A percentile compares a stretch with the other conserved stretches of the same genome.
Evolutionary conservation across 2,888 invertebrate species (phyloP).

Genomic region (Nomada lathburiana): DNA sequence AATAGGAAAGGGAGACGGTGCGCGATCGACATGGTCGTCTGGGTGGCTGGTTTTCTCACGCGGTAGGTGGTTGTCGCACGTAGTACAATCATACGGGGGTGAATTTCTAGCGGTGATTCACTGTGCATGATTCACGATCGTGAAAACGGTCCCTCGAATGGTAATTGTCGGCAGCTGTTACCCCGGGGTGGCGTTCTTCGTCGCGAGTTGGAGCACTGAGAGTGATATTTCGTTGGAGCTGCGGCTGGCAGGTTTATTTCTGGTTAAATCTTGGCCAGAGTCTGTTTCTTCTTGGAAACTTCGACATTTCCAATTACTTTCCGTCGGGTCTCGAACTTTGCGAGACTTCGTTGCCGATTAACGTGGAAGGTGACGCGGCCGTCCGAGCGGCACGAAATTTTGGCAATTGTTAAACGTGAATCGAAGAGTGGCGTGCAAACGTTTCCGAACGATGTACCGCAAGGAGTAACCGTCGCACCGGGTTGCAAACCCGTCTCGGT

Average conservation of each 20-base stretch:
- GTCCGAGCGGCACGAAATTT: no score
- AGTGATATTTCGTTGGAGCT: slow-evolving; percentile 5
- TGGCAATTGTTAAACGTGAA: no score
- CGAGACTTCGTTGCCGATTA: no score
- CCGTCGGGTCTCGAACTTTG: neutral
- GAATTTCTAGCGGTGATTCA: slow-evolving; percentile 53
- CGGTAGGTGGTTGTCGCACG: slow-evolving; percentile 78
- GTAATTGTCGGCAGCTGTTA: slow-evolving; percentile 48
- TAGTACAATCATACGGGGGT: slow-evolving; percentile 29
- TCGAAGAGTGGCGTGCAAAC: no score
- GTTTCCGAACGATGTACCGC: no score
- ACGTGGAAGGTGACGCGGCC: no score
- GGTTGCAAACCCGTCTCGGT: slow-evolving; percentile 27
- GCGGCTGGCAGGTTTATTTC: neutral
- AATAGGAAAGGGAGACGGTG: neutral
- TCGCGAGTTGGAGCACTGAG: neutral
- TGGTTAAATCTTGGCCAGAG: neutral
- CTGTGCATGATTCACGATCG: slow-evolving; percentile 37
- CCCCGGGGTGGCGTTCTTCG: neutral
- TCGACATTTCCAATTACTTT: neutral
- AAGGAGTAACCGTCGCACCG: neutral
- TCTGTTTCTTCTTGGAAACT: neutral
- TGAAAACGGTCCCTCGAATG: slow-evolving; percentile 30
- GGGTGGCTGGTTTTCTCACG: slow-evolving; percentile 82
- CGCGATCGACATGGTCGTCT: slow-evolving; percentile 80